Evolutionary conservation across 1,140 invertebrate genomes (phyloP).

Genomic region (Onthophagus taurus): DNA sequence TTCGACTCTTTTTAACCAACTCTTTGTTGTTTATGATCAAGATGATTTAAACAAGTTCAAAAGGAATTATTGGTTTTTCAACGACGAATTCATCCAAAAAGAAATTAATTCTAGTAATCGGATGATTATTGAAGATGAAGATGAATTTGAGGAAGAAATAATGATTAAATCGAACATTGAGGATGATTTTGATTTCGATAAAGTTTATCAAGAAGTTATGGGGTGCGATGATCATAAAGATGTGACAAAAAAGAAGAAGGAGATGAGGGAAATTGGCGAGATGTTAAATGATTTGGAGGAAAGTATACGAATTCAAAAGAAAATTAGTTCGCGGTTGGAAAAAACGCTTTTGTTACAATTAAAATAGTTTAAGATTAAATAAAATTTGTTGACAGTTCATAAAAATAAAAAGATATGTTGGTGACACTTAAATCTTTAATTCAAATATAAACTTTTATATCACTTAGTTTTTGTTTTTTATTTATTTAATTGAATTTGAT

Average conservation of each 20-base stretch:
- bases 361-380: too few relatives aligned
- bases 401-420: too few relatives aligned
- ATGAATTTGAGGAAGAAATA: neutral
- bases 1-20: constrained; percentile 24
- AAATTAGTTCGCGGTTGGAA: constrained; percentile 18
- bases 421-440: too few relatives aligned
- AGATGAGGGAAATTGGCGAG: constrained; percentile 17
- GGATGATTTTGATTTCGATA: constrained; percentile 6
- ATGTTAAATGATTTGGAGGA: constrained; percentile 26
- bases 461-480: too few relatives aligned
- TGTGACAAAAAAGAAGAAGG: constrained; percentile 6
- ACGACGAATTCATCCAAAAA: constrained; percentile 21
- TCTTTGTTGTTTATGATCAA: constrained; percentile 29
- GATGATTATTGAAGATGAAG: constrained; percentile 3
- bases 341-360: too few relatives aligned
- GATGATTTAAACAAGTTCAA: constrained; percentile 19
- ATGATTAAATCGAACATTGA: constrained; percentile 6
- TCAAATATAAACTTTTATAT: too few relatives aligned
- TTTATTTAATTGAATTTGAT: too few relatives aligned
- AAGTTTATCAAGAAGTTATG: constrained; percentile 2
- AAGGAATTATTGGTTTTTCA: constrained; percentile 29
- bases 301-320: constrained; percentile 25
- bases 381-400: too few relatives aligned
- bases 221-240: constrained; percentile 1
- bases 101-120: neutral